phyloP scores from a whole-genome alignment of 2,888 invertebrate genomes.

The Coenonympha arcania region DNA sequence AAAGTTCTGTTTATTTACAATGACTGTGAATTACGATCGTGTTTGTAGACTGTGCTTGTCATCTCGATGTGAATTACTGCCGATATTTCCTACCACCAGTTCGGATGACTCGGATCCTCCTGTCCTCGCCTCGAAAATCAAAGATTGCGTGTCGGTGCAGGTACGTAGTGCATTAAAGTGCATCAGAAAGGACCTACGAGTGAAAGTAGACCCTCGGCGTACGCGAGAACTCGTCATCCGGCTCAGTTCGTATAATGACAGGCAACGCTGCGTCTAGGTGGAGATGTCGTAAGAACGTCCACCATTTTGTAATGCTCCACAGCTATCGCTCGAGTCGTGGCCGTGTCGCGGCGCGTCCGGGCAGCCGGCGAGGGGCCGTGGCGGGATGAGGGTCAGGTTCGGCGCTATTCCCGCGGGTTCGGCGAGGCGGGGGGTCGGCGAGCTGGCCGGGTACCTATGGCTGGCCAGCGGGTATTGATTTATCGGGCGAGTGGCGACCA shows the following conservation, averaged over 20 bases:
- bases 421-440: slow-evolving; percentile 62
- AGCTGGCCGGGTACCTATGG: slow-evolving; percentile 52
- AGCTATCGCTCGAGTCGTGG: slow-evolving; percentile 69
- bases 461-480: slow-evolving; percentile 68
- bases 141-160: slow-evolving; percentile 78
- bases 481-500: slow-evolving; percentile 70
- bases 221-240: slow-evolving; percentile 72
- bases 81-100: slow-evolving; percentile 75
- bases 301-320: slow-evolving; percentile 74
- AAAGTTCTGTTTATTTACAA: slow-evolving; percentile 68
- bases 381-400: slow-evolving; percentile 63
- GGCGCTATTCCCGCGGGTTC: slow-evolving; percentile 67
- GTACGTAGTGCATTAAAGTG: slow-evolving; percentile 68
- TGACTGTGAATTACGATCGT: slow-evolving; percentile 72
- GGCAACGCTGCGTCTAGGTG: slow-evolving; percentile 68
- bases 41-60: slow-evolving; percentile 78
- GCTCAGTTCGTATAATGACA: slow-evolving; percentile 68
- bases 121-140: slow-evolving; percentile 77
- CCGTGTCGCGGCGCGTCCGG: slow-evolving; percentile 69
- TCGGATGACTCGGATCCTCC: slow-evolving; percentile 69
- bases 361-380: slow-evolving; percentile 66
- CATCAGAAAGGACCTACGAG: slow-evolving; percentile 56
- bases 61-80: slow-evolving; percentile 74
- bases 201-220: slow-evolving; percentile 71
- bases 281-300: slow-evolving; percentile 76